Conservation (phyloP, 2,113 vertebrate species). For the Oncorhynchus tshawytscha region DNA sequence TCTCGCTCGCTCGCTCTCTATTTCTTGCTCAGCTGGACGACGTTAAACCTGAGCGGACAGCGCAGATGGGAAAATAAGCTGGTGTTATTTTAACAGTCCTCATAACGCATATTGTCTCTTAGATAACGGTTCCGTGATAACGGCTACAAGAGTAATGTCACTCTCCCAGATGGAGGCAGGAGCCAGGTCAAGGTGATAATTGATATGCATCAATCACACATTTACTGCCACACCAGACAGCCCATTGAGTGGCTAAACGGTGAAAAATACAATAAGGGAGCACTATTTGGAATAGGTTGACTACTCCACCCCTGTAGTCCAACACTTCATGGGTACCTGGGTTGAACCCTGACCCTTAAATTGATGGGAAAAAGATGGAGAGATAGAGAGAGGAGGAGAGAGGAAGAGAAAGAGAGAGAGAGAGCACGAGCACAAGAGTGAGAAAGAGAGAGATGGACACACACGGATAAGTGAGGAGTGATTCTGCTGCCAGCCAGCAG, state of each 20-base stretch:
- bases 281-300: too few species aligned
- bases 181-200: constrained; percentile 14
- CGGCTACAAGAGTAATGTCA: background rate
- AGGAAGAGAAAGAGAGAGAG: too few species aligned
- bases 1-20: constrained; percentile 29
- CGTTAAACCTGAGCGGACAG: constrained; percentile 56
- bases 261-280: too few species aligned
- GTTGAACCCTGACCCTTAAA: background rate
- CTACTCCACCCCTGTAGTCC: background rate
- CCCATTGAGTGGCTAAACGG: too few species aligned
- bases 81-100: constrained; percentile 35
- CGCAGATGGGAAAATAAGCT: constrained; percentile 57
- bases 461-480: too few species aligned
- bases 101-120: constrained; percentile 33
- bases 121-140: constrained; percentile 19
- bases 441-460: too few species aligned
- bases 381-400: too few species aligned
- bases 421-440: too few species aligned
- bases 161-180: background rate
- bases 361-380: background rate
- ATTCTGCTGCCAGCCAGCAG: too few species aligned
- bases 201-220: background rate
- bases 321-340: too few species aligned
- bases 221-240: background rate
- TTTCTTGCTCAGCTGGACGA: constrained; percentile 31